These are phyloP conservation scores for Elephantulus edwardii DNA, from an alignment of 2,113 vertebrate species.

Conservation along the genomic window DNA sequence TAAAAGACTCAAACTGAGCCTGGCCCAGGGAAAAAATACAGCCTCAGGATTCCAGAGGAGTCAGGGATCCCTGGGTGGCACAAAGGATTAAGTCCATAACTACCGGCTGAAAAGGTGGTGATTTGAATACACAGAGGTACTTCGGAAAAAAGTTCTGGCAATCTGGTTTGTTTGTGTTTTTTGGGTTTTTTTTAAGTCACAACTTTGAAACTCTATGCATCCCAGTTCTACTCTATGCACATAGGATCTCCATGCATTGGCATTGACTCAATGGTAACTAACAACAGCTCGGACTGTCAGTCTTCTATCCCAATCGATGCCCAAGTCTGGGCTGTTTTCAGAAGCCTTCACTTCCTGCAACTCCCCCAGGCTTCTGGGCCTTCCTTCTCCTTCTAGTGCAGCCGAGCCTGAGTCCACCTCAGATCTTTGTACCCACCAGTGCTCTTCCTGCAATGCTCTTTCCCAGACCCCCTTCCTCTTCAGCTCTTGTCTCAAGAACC, in stretches of 20 bases:
- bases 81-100: background rate
- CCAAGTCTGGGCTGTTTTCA: background rate
- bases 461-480: background rate
- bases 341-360: background rate
- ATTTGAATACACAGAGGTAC: background rate
- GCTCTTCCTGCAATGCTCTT: rapidly evolving
- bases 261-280: background rate
- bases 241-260: background rate
- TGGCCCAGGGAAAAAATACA: background rate
- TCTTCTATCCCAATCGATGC: background rate
- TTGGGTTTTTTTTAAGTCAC: background rate
- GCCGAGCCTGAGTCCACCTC: background rate
- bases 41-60: background rate
- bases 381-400: background rate
- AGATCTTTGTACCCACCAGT: rapidly evolving
- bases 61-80: background rate
- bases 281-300: background rate
- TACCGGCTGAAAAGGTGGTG: background rate
- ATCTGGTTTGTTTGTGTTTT: too few relatives aligned
- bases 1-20: background rate
- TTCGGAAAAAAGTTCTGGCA: background rate
- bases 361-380: background rate
- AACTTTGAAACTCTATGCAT: background rate
- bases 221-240: background rate
- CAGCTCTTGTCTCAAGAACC: background rate